Conservation (phyloP, 2,888 invertebrate genomes). For the Trachelus tabidus region DNA sequence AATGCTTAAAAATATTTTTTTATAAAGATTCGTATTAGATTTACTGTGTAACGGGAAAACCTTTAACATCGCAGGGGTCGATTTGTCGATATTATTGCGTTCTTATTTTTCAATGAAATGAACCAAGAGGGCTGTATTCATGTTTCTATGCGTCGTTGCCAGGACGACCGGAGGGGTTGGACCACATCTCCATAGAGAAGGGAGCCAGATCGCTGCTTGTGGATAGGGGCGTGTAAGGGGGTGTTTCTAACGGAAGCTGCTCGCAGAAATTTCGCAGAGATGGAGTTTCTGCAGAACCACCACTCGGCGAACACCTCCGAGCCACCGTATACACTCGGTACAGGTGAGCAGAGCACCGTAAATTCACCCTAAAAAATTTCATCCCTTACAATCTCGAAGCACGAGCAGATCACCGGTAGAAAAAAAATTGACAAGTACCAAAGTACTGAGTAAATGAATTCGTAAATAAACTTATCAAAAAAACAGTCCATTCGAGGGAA, state of each 20-base stretch:
- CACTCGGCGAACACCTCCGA: constrained; percentile 64
- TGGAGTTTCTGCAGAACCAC: constrained; percentile 66
- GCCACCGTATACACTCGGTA: constrained; percentile 61
- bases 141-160: constrained; percentile 46
- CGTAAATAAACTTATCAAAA: background rate
- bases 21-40: background rate
- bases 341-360: constrained; percentile 45
- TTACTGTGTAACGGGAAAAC: background rate
- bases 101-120: constrained; percentile 16
- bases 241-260: constrained; percentile 58
- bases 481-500: background rate
- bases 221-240: constrained; percentile 49
- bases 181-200: constrained; percentile 54
- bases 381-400: background rate
- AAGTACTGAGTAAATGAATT: background rate
- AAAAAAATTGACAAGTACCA: background rate
- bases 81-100: background rate
- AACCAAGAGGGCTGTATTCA: constrained; percentile 10
- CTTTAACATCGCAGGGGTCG: background rate
- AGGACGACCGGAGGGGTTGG: constrained; percentile 63
- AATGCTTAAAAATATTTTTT: background rate
- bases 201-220: constrained; percentile 34
- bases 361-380: background rate
- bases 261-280: constrained; percentile 60
- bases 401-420: background rate